Evolutionary conservation across 2,113 vertebrate species (phyloP).

Genomic region (Procapra przewalskii): DNA sequence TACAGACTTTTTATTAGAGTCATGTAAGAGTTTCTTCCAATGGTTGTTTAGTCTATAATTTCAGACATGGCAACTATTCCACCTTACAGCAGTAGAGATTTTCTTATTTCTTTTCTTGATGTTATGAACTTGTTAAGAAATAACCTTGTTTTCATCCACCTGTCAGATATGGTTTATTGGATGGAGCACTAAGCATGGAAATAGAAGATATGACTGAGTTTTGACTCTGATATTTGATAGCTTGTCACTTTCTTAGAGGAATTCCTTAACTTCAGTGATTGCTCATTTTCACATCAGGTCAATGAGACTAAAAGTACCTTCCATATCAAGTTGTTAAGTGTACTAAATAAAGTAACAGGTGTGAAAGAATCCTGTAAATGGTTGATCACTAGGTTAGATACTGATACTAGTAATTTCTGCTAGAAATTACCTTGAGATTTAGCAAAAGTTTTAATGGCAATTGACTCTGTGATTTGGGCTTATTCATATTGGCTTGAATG

Average conservation of each 20-base stretch:
- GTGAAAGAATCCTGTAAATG: not conserved
- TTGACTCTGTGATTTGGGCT: not conserved
- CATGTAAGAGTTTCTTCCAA: not conserved
- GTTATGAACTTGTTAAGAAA: not conserved
- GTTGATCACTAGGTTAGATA: not conserved
- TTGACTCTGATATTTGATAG: not conserved
- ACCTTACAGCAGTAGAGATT: not conserved
- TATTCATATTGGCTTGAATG: not conserved
- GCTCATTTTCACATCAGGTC: not conserved
- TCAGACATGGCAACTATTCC: not conserved
- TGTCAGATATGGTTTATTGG: not conserved
- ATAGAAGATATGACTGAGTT: not conserved
- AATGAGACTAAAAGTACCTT: not conserved
- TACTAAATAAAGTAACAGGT: not conserved
- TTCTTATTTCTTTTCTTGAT: not conserved
- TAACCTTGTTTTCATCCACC: not conserved
- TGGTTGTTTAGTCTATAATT: not conserved
- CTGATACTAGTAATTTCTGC: not conserved
- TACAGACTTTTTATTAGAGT: not conserved
- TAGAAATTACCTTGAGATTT: not conserved
- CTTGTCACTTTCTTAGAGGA: not conserved
- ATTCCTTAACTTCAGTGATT: not conserved
- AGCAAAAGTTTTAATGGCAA: not conserved
- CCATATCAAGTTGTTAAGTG: not conserved
- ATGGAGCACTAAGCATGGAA: not conserved